These are phyloP conservation scores for Epinephelus fuscoguttatus DNA, from an alignment of 2,113 vertebrate species.

Conservation along the genomic window DNA sequence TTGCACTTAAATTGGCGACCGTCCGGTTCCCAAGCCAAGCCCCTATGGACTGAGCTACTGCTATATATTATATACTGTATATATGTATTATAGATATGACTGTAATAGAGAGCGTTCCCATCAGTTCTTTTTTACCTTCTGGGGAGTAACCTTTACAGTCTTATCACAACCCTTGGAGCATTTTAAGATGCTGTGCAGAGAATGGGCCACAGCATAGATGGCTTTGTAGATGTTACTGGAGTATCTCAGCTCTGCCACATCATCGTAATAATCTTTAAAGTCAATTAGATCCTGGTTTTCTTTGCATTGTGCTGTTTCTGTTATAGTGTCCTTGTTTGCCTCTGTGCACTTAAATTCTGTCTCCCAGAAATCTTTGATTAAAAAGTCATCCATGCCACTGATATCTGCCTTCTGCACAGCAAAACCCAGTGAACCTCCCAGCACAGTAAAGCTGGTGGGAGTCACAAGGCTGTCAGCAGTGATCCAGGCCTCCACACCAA, in stretches of 20 bases:
- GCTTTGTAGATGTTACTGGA: constrained; percentile 82
- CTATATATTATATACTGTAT: too few species aligned
- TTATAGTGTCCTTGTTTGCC: neutral
- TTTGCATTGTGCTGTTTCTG: constrained; percentile 47
- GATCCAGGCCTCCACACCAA: constrained; percentile 85
- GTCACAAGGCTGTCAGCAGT: constrained; percentile 77
- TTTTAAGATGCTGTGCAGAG: constrained; percentile 75
- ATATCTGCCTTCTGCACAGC: constrained; percentile 79
- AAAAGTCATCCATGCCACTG: constrained; percentile 73
- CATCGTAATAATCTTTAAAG: constrained; percentile 67
- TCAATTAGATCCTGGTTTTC: constrained; percentile 63
- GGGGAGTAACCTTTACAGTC: constrained; percentile 53
- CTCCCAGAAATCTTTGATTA: constrained; percentile 77
- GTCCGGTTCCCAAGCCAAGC: too few species aligned
- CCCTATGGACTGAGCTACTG: too few species aligned
- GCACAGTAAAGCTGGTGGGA: constrained; percentile 72
- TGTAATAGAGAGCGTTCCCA: too few species aligned
- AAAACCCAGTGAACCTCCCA: constrained; percentile 82
- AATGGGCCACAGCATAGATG: constrained; percentile 80
- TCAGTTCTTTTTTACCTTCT: constrained; percentile 69
- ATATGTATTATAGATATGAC: too few species aligned
- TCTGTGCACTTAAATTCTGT: constrained; percentile 60
- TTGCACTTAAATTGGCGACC: too few species aligned
- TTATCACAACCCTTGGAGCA: constrained; percentile 74
- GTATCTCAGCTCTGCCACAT: constrained; percentile 79